These are phyloP conservation scores for Ophion ventricosus DNA, from an alignment of 2,888 invertebrate species.

Conservation along the genomic window DNA sequence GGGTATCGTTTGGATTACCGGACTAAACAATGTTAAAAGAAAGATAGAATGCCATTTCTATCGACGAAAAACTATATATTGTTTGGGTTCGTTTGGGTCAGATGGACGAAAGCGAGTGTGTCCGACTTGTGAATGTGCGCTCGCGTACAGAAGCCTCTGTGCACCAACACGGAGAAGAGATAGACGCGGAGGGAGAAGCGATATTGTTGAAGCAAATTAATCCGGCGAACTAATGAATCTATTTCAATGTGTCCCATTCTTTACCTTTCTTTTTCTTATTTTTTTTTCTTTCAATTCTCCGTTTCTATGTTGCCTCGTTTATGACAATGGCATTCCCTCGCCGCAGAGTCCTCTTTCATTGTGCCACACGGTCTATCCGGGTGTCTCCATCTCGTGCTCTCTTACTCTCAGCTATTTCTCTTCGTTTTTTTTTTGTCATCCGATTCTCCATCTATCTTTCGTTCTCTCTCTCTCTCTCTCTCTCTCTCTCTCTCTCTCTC, in stretches of 20 bases:
- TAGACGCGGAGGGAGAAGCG: conserved; percentile 43
- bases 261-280: conserved; percentile 32
- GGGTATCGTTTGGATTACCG: too few species aligned
- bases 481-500: background rate
- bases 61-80: too few species aligned
- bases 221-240: conserved; percentile 80
- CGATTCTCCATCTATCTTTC: conserved; percentile 13
- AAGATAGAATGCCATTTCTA: too few species aligned
- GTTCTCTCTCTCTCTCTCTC: conserved; percentile 31
- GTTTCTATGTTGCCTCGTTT: conserved; percentile 46
- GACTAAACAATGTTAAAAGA: too few species aligned
- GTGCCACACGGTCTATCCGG: conserved; percentile 25
- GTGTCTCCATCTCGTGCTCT: conserved; percentile 18
- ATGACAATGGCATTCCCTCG: conserved; percentile 23
- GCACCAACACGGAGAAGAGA: background rate
- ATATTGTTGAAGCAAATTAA: conserved; percentile 78
- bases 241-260: conserved; percentile 73
- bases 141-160: conserved; percentile 69
- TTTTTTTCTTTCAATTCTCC: conserved; percentile 25
- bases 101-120: conserved; percentile 64
- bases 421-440: conserved; percentile 28
- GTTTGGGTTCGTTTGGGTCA: too few species aligned
- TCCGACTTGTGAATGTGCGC: conserved; percentile 76
- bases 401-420: conserved; percentile 21
- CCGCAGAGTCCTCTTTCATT: conserved; percentile 23